phyloP scores from a whole-genome alignment of 2,113 vertebrate genomes.

The Mirounga angustirostris region DNA sequence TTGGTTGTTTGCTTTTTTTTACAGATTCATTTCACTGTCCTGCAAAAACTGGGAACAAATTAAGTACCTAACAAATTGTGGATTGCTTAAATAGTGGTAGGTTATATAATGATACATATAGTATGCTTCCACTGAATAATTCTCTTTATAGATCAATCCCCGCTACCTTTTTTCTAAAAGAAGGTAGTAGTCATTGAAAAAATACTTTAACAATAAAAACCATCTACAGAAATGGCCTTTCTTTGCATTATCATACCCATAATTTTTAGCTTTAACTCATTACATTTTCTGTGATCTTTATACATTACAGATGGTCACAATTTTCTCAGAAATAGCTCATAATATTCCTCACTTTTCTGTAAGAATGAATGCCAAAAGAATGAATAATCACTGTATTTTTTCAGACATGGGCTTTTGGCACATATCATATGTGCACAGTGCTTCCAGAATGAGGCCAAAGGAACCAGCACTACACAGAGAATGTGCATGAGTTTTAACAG shows the following conservation, averaged over 20 bases:
- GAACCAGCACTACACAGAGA: background rate
- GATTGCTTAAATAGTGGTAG: background rate
- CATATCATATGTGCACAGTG: background rate
- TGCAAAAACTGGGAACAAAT: slow-evolving; percentile 2
- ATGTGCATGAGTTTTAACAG: background rate
- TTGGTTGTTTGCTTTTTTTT: background rate
- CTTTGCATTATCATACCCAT: background rate
- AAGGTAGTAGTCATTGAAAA: background rate
- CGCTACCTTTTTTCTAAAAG: slow-evolving; percentile 26
- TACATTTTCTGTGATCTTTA: background rate
- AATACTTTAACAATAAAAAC: slow-evolving; percentile 22
- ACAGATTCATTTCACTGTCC: slow-evolving; percentile 9
- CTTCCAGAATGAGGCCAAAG: background rate
- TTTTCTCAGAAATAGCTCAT: slow-evolving; percentile 2
- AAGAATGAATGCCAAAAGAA: background rate
- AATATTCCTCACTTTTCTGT: background rate
- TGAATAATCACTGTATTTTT: background rate
- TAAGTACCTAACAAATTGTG: background rate
- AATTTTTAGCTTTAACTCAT: slow-evolving; percentile 26
- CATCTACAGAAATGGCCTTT: background rate
- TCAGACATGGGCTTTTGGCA: background rate
- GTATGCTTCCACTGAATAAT: slow-evolving; percentile 24
- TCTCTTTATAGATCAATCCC: background rate
- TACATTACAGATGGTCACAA: background rate
- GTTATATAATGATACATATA: background rate